A percentile compares a stretch with the other conserved stretches of the same genome.
These are phyloP conservation scores for Sinocyclocheilus rhinocerous DNA, from an alignment of 2,113 vertebrate genomes.

Conservation along the genomic window DNA sequence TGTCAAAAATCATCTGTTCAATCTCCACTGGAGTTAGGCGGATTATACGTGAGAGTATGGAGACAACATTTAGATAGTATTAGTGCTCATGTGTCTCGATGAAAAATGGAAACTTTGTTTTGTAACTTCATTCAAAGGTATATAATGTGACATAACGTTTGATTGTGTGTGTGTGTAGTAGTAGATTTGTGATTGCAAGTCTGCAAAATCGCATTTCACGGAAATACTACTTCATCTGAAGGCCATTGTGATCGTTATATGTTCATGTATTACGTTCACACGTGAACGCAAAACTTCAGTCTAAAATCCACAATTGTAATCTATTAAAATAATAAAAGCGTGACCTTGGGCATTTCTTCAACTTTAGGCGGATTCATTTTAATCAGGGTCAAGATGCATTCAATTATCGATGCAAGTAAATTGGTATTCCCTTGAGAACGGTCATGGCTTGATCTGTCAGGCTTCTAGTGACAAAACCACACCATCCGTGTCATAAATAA, in stretches of 20 bases:
- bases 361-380: background rate
- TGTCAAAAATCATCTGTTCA: slow-evolving; percentile 86
- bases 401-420: slow-evolving; percentile 41
- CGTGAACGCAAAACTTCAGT: background rate
- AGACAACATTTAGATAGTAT: slow-evolving; percentile 51
- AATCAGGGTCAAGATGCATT: slow-evolving; percentile 31
- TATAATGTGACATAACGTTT: no score
- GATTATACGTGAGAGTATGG: slow-evolving; percentile 67
- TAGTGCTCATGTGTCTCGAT: background rate
- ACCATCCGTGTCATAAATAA: slow-evolving; percentile 66
- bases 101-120: background rate
- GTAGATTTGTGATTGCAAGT: background rate
- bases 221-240: background rate
- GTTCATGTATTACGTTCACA: background rate
- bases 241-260: background rate
- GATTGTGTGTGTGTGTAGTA: no score
- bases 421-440: slow-evolving; percentile 29
- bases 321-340: background rate
- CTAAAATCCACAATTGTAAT: background rate
- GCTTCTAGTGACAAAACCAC: slow-evolving; percentile 66
- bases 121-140: no score
- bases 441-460: slow-evolving; percentile 67
- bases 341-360: background rate
- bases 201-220: slow-evolving; percentile 1
- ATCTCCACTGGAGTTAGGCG: slow-evolving; percentile 63